Evolutionary conservation across 2,113 vertebrate species (phyloP).

Genomic region (Gallinago paraguaiae): DNA sequence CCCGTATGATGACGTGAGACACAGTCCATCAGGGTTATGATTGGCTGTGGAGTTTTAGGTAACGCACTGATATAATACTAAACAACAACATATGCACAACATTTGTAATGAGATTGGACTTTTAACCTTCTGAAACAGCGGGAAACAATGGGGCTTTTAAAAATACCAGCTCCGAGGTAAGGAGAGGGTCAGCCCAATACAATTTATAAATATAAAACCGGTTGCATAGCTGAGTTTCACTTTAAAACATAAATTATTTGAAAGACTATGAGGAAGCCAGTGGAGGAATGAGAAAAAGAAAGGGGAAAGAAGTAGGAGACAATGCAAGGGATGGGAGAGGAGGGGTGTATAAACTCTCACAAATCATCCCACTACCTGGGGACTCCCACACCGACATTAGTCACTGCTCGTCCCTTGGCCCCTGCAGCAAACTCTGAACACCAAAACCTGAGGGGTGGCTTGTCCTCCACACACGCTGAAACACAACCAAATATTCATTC

Average conservation of each 20-base stretch:
- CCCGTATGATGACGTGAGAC: not conserved
- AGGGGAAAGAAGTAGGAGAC: not conserved
- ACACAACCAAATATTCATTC: not conserved
- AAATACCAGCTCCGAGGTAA: constrained; percentile 68
- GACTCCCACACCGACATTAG: not conserved
- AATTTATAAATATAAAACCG: constrained; percentile 46
- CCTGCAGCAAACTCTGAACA: not conserved
- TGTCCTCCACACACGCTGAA: not conserved
- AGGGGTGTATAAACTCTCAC: not conserved
- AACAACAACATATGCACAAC: constrained; percentile 55
- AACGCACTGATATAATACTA: constrained; percentile 23
- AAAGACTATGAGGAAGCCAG: constrained; percentile 10
- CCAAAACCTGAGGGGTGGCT: not conserved
- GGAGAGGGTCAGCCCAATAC: constrained; percentile 58
- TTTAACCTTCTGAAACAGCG: constrained; percentile 60
- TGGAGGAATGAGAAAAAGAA: not conserved
- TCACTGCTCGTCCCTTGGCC: not conserved
- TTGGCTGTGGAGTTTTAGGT: constrained; percentile 15
- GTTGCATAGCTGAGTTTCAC: constrained; percentile 24
- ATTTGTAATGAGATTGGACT: constrained; percentile 65
- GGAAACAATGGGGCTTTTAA: constrained; percentile 56
- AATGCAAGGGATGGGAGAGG: not conserved
- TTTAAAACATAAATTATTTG: constrained; percentile 13
- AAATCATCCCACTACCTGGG: not conserved
- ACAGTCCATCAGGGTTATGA: not conserved